Evolutionary conservation across 1,140 invertebrate species (phyloP), one percentile per base, ranked within the genome.

Genomic region (Antheraea pernyi): DNA sequence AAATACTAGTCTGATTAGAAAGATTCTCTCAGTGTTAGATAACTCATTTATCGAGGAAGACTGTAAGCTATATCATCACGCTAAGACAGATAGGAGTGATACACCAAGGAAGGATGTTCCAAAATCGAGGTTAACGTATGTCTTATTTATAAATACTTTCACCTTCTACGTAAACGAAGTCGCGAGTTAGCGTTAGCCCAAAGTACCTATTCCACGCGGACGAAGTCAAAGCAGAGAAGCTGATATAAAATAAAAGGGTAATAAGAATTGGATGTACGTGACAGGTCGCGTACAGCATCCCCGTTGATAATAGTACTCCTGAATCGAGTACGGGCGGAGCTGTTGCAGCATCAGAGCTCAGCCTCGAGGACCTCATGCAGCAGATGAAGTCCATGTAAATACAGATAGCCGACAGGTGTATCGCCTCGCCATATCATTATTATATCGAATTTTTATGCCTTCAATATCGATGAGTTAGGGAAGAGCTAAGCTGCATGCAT

Each of bases 281-380:
- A 19, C 53, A 67, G 48, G 65, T 91, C 67, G 91, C 91, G 11
- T 93, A 93, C 79, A 87, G 82, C 46, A 74, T 89, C 6, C 88
- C 88, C 0, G 80, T 84, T 3, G 90, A 88, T 65, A 87, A 80
- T 71, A 86, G 84, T 39, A 90, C 90, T 0, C 89, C 92, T 0
- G 90, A 92, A 65, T 87, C 85, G 8, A 92, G 90, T 74, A 88
- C 89, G 0, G 88, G 89, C 0, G 89, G 88, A 6, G 90, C 91
- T 11, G 84, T 89, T 7, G 92, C 89, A 0, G 91, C 92, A 0
- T 88, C 89, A 7, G 92, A 93, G 72, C 80, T 92, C 9, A 92
- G 90, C 78, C 92, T 98, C 69, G 97, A 98, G 70, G 97, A 98
- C 67, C 93, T 99, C 66, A 98, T 98, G 97, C 95, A 95, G 53